Base-by-base conservation (phyloP, 2,797 vertebrate genomes). In the Staurois parvus region DNA sequence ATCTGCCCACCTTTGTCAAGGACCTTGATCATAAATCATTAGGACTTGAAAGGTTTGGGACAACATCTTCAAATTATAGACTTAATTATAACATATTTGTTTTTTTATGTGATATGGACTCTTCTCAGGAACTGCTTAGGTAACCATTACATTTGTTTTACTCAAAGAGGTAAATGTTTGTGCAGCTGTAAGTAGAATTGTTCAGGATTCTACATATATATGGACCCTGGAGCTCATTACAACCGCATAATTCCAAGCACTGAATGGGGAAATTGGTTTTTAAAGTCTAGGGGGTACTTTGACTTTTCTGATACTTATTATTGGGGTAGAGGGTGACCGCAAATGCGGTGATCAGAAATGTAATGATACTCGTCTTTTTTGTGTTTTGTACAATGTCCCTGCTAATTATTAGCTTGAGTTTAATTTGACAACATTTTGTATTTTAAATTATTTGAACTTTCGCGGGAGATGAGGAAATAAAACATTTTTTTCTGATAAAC, bases 391-490 rank as follows among this genome's bases (percentile, higher is more conserved):
- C 45, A 70, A n/a, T 80, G 45, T 37, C 48, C 19, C 79, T 70
- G 45, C 68, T 83, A 48, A 59, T 79, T 72, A 78, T 80, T 79
- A 40, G 26, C 72, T 11, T 80, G n/a, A 77, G 59, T 84, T n/a
- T 70, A 37, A 83, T 67, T 75, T 45, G 40, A 45, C 29, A 70
- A 52, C 19, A 11, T 84, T 84, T 84, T 84, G 42, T 84, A 62
- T 77, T 84, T 84, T 84, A 84, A 84, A 84, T 84, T 84, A 84
- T 84, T 84, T 84, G 45, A 29, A 84, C 48, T 30, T 84, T 84
- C 67, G 48, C 40, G 64, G 64, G 66, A 76, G 64, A 70, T 84
- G 66, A 76, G 32, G 64, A 56, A 84, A 84, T 84, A 76, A 83
- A 76, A 11, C 59, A 67, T 67, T 76, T 17, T 59, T 75, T 84